These are phyloP conservation scores for Gobionotothen gibberifrons DNA, from an alignment of 2,797 vertebrate genomes.

Conservation along the genomic window DNA sequence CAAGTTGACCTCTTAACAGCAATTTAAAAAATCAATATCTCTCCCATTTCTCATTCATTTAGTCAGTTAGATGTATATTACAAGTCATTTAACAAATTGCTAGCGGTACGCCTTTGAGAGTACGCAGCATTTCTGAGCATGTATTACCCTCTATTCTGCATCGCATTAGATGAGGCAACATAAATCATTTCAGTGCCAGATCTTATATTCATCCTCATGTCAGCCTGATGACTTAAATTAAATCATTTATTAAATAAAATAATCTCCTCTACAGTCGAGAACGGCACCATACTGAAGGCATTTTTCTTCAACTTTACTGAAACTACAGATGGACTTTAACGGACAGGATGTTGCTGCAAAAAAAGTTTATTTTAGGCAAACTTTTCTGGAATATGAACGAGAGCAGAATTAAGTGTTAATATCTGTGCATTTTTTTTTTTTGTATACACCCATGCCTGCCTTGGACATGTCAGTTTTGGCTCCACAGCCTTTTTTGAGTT, in stretches of 20 bases:
- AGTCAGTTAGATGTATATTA: conserved; percentile 6
- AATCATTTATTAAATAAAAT: conserved; percentile 1
- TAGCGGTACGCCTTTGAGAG: conserved; percentile 18
- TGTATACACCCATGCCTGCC: not conserved
- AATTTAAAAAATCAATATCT: not conserved
- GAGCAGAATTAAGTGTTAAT: conserved; percentile 32
- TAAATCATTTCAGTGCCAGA: conserved; percentile 5
- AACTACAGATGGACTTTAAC: conserved; percentile 5
- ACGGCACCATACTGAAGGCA: not conserved
- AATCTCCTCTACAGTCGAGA: not conserved
- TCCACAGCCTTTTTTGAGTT: conserved; percentile 84
- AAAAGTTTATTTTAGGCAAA: conserved; percentile 4
- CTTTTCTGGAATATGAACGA: conserved; percentile 2
- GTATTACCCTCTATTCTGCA: not conserved
- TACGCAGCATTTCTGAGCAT: not conserved
- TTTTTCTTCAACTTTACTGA: conserved; percentile 3
- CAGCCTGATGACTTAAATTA: conserved; percentile 17
- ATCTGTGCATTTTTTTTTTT: conserved; percentile 27
- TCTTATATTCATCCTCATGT: conserved; percentile 21
- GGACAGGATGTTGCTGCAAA: not conserved
- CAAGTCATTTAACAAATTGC: conserved; percentile 10
- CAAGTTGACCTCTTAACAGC: conserved; percentile 14
- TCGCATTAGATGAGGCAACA: conserved; percentile 20
- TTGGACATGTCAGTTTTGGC: conserved; percentile 12
- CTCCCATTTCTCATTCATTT: conserved; percentile 10